Evolutionary conservation across 2,113 vertebrate genomes (phyloP).

Genomic region (Oncorhynchus nerka): DNA sequence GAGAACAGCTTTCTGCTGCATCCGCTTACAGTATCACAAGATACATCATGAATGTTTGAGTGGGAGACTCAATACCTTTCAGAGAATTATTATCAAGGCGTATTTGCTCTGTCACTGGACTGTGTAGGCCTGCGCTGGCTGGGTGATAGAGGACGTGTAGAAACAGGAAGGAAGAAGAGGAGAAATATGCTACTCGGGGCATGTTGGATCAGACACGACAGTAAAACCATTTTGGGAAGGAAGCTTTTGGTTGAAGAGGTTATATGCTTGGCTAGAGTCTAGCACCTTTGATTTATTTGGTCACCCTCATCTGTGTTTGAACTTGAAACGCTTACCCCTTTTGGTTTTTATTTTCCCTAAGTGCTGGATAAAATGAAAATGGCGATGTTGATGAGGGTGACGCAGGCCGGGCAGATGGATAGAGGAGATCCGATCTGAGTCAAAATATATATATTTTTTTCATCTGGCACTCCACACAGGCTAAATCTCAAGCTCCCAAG

Average conservation of each 20-base stretch:
- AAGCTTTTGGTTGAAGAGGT: slow-evolving; percentile 20
- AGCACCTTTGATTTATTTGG: slow-evolving; percentile 41
- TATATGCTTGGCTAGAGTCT: slow-evolving; percentile 19
- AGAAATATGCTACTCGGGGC: not conserved
- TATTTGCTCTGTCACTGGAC: not conserved
- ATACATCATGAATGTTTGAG: slow-evolving; percentile 41
- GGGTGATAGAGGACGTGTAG: not conserved
- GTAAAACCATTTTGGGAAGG: slow-evolving; percentile 22
- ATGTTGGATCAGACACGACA: slow-evolving; percentile 14
- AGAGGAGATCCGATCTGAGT: too few species aligned
- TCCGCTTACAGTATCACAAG: slow-evolving; percentile 9
- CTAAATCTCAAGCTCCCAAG: too few species aligned
- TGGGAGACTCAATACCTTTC: not conserved
- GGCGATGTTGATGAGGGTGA: not conserved
- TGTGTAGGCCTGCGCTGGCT: slow-evolving; percentile 9
- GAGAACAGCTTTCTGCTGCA: slow-evolving; percentile 20
- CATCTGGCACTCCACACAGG: too few species aligned
- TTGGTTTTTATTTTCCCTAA: not conserved
- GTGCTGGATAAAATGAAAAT: not conserved
- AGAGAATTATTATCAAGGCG: slow-evolving; percentile 14
- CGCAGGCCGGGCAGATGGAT: not conserved
- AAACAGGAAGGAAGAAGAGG: slow-evolving; percentile 6
- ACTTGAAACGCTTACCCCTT: slow-evolving; percentile 10
- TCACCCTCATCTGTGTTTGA: slow-evolving; percentile 20
- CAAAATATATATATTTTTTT: too few species aligned